Percentiles rank a stretch among this genome's conserved stretches.
These are phyloP conservation scores for Heteromyza rotundicornis DNA, from an alignment of 2,888 invertebrate species.

Conservation along the genomic window DNA sequence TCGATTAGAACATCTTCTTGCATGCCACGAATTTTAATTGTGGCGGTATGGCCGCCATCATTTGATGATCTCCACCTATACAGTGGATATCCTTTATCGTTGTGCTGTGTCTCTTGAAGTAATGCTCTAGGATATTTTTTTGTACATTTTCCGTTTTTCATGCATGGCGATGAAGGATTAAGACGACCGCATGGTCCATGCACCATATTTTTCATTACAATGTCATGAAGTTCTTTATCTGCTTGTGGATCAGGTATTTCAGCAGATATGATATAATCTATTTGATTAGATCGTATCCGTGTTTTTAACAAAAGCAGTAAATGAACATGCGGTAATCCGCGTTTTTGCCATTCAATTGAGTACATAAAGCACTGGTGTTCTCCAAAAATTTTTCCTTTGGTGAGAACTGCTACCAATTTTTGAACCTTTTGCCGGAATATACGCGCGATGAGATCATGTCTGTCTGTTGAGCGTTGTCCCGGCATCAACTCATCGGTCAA, in stretches of 20 bases:
- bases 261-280: constrained; percentile 32
- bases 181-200: constrained; percentile 52
- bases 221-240: constrained; percentile 42
- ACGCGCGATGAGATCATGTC: constrained; percentile 26
- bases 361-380: constrained; percentile 42
- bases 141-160: constrained; percentile 51
- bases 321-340: constrained; percentile 36
- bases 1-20: constrained; percentile 32
- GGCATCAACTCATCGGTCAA: constrained; percentile 25
- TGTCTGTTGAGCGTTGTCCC: constrained; percentile 29
- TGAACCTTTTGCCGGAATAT: constrained; percentile 32
- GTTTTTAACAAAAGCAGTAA: constrained; percentile 31
- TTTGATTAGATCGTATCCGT: constrained; percentile 32
- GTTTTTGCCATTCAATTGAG: constrained; percentile 35
- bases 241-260: constrained; percentile 39
- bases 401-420: constrained; percentile 28
- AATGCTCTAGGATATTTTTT: constrained; percentile 43
- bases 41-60: constrained; percentile 23
- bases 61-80: constrained; percentile 27
- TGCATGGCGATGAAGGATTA: constrained; percentile 42
- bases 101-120: constrained; percentile 11
- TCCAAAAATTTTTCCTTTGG: constrained; percentile 34
- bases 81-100: constrained; percentile 21
- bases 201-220: constrained; percentile 43
- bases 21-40: constrained; percentile 18